Evolutionary conservation across 2,113 vertebrate species (phyloP).

Genomic region (Dascyllus trimaculatus): DNA sequence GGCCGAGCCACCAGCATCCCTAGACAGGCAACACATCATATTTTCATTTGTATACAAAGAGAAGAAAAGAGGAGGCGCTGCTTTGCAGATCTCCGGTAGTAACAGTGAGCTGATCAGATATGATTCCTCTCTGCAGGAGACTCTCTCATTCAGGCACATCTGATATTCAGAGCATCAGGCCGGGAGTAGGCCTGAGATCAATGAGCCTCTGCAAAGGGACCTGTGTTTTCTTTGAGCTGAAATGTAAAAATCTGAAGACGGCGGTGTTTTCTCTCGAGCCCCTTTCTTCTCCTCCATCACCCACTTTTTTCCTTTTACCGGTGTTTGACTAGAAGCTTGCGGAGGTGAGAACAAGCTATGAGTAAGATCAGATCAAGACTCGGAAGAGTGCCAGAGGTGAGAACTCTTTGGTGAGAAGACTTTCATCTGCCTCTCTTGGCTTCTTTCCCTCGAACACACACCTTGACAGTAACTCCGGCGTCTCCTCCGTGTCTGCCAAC

Average conservation of each 20-base stretch:
- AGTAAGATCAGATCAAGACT: constrained; percentile 7
- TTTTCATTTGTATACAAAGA: constrained; percentile 20
- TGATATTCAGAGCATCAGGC: constrained; percentile 35
- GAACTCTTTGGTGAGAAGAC: constrained; percentile 25
- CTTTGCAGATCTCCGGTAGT: constrained; percentile 1
- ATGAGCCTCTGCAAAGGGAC: constrained; percentile 32
- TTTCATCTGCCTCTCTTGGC: constrained; percentile 14
- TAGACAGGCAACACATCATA: constrained; percentile 1
- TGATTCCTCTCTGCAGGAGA: constrained; percentile 4
- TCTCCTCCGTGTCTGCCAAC: constrained; percentile 85
- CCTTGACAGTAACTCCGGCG: constrained; percentile 81
- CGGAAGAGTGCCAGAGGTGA: constrained; percentile 25
- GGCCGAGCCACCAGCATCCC: constrained; percentile 1
- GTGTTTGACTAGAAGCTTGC: constrained; percentile 4
- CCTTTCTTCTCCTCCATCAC: background rate
- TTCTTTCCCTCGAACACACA: constrained; percentile 28
- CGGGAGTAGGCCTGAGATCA: constrained; percentile 41
- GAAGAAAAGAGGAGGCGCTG: background rate
- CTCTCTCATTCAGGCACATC: constrained; percentile 30
- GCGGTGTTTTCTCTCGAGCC: background rate
- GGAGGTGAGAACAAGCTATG: constrained; percentile 12
- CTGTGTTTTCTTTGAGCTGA: constrained; percentile 18
- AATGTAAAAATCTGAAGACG: constrained; percentile 32
- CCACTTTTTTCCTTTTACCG: constrained; percentile 7
- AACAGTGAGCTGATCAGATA: constrained; percentile 29